Evolutionary conservation across 2,888 invertebrate genomes (phyloP), one percentile per base, ranked within the genome.

Genomic region (Scotopteryx bipunctaria): DNA sequence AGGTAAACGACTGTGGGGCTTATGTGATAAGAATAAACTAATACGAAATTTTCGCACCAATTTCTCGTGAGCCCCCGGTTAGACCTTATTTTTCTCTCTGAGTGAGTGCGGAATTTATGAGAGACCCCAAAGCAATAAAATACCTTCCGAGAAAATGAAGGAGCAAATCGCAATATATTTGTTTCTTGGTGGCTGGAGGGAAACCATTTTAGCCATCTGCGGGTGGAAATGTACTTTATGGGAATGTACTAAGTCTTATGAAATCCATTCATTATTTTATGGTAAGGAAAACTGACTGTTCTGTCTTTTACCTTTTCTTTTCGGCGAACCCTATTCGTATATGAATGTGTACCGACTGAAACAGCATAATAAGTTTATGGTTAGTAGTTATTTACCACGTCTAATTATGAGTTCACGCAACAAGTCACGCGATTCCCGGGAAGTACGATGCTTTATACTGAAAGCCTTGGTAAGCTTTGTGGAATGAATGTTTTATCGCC

Each of bases 101-200:
- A 86, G 79, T 83, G 86, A 86, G 86, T 81, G 77, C 73, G 74
- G 80, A 90, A 90, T 89, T 89, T 89, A 89, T 86, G 89, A 76
- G 83, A 76, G 83, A 81, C 79, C 86, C 87, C 81, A 81, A 82
- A 83, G 88, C 84, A 89, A 89, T 89, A 89, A 90, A 90, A 88
- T 87, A 89, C 88, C 88, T 87, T 83, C 86, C 71, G 83, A 83
- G 88, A 86, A 87, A 88, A 89, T 89, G 89, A 88, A 89, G 86
- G 87, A 83, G 86, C 84, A 86, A 88, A 88, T 88, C 86, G 87
- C 84, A 83, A 88, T 87, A 86, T 87, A 87, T 89, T 87, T 88
- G 85, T 86, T 86, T 84, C 81, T 83, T 76, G 77, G 83, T 78
- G 84, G 86, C 79, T 81, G 76, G 78, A 77, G 77, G 80, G 78